phyloP scores from a whole-genome alignment of 2,888 invertebrate genomes.

The Ephialtes manifestator region DNA sequence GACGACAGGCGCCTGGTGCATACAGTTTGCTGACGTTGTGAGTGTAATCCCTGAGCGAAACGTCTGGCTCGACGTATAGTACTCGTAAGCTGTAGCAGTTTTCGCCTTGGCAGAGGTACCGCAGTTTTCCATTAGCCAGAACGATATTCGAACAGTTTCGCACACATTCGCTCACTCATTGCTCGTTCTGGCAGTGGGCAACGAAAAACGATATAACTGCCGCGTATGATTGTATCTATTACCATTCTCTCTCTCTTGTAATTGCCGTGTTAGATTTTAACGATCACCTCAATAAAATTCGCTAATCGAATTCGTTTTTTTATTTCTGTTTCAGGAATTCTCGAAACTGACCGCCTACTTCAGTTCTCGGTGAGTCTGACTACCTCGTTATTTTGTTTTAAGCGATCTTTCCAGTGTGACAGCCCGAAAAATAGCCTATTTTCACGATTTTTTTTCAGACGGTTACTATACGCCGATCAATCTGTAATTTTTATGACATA shows the following conservation, averaged over 20 bases:
- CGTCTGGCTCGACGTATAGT: slow-evolving; percentile 26
- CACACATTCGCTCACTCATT: not conserved
- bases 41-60: slow-evolving; percentile 37
- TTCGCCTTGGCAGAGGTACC: slow-evolving; percentile 41
- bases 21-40: slow-evolving; percentile 8
- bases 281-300: slow-evolving; percentile 21
- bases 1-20: slow-evolving; percentile 5
- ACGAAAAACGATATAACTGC: not conserved
- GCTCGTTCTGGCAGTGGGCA: slow-evolving; percentile 1
- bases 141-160: slow-evolving; percentile 43
- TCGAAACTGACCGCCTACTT: slow-evolving; percentile 7
- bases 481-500: no score
- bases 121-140: slow-evolving; percentile 48
- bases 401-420: no score
- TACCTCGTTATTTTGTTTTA: not conserved
- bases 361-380: slow-evolving; percentile 32
- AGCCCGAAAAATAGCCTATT: no score
- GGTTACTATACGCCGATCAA: no score
- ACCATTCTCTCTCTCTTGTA: no score
- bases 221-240: not conserved
- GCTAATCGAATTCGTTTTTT: slow-evolving; percentile 8
- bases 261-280: not conserved
- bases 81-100: slow-evolving; percentile 37
- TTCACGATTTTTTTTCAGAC: no score
- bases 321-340: slow-evolving; percentile 35